These are phyloP conservation scores for Anoplophora glabripennis DNA, from an alignment of 1,140 invertebrate species.

Conservation along the genomic window DNA sequence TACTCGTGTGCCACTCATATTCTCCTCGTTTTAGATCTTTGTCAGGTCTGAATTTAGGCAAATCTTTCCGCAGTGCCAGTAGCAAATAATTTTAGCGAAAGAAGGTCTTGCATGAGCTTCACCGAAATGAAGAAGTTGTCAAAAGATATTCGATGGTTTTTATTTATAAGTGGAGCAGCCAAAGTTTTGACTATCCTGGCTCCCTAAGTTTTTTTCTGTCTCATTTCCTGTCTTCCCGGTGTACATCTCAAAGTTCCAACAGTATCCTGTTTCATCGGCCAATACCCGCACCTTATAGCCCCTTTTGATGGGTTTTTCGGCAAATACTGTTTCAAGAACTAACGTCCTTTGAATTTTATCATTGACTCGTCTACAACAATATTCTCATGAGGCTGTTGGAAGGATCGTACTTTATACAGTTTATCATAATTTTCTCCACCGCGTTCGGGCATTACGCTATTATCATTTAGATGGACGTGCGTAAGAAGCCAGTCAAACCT, in stretches of 20 bases:
- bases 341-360: constrained; percentile 46
- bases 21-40: constrained; percentile 43
- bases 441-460: constrained; percentile 16
- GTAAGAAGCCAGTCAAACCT: constrained; percentile 6
- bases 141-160: constrained; percentile 41
- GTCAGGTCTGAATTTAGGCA: constrained; percentile 34
- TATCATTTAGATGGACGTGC: constrained; percentile 12
- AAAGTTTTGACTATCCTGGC: constrained; percentile 35
- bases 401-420: constrained; percentile 46
- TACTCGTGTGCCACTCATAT: constrained; percentile 39
- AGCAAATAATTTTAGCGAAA: constrained; percentile 17
- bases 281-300: constrained; percentile 48
- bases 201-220: constrained; percentile 39
- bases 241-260: constrained; percentile 50
- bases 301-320: constrained; percentile 52
- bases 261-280: constrained; percentile 41
- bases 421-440: constrained; percentile 44
- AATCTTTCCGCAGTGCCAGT: constrained; percentile 44
- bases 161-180: no score
- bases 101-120: constrained; percentile 25
- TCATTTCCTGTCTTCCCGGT: constrained; percentile 43
- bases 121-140: constrained; percentile 43
- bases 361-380: constrained; percentile 47
- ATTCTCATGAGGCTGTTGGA: constrained; percentile 24
- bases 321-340: constrained; percentile 48